Evolutionary conservation across 2,888 invertebrate species (phyloP).

Genomic region (Mactromeris polynyma): DNA sequence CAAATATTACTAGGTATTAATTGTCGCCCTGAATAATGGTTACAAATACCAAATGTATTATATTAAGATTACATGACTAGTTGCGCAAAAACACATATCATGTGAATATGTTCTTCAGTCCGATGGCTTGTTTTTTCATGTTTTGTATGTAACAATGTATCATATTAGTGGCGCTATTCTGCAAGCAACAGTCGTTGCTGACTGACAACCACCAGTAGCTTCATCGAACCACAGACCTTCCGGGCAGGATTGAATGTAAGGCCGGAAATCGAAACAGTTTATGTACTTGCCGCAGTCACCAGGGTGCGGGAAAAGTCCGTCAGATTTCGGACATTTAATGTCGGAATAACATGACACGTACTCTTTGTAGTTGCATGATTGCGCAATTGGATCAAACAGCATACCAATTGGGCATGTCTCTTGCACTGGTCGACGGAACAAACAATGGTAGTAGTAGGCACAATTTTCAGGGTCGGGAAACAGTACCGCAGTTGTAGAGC

Average conservation of each 20-base stretch:
- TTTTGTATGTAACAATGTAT: no score
- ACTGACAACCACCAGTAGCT: slow-evolving; percentile 86
- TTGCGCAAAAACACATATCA: no score
- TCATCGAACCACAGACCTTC: slow-evolving; percentile 67
- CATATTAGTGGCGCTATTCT: background rate
- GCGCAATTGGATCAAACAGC: slow-evolving; percentile 73
- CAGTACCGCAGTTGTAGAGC: slow-evolving; percentile 82
- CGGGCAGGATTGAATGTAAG: slow-evolving; percentile 74
- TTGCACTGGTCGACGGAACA: slow-evolving; percentile 68
- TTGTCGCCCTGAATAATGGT: no score
- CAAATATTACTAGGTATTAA: no score
- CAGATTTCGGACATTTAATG: slow-evolving; percentile 68
- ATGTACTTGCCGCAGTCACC: slow-evolving; percentile 72
- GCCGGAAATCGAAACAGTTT: slow-evolving; percentile 75
- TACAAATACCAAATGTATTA: no score
- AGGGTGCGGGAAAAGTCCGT: slow-evolving; percentile 74
- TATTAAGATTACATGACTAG: no score
- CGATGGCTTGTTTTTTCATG: no score
- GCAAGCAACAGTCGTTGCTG: slow-evolving; percentile 65
- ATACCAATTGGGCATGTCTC: slow-evolving; percentile 72
- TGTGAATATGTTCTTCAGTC: no score
- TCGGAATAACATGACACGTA: slow-evolving; percentile 74
- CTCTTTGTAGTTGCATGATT: slow-evolving; percentile 75
- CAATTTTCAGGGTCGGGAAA: slow-evolving; percentile 76
- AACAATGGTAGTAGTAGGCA: slow-evolving; percentile 75